phyloP scores from a whole-genome alignment of 2,797 vertebrate genomes.

The Sebastiscus albofasciatus region DNA sequence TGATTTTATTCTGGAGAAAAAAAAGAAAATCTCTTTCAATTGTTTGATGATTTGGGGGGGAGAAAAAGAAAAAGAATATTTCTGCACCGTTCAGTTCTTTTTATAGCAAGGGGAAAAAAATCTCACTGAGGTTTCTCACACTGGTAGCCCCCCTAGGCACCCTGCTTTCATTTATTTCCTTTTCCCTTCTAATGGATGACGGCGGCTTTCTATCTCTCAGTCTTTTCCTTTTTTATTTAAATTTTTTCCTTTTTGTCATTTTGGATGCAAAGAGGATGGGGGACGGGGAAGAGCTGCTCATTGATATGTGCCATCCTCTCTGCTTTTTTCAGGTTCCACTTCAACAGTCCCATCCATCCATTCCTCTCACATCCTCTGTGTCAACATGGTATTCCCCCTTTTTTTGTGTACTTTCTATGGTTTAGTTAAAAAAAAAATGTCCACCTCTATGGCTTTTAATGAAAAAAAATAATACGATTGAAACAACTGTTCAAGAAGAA shows the following conservation, averaged over 20 bases:
- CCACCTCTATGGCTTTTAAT: conserved; percentile 57
- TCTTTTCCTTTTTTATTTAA: conserved; percentile 37
- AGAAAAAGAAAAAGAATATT: conserved; percentile 72
- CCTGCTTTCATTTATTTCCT: conserved; percentile 63
- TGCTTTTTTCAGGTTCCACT: conserved; percentile 60
- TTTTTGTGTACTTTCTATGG: conserved; percentile 63
- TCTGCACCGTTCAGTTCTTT: conserved; percentile 85
- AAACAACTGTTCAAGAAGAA: conserved; percentile 66
- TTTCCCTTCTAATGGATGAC: conserved; percentile 70
- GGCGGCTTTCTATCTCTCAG: conserved; percentile 41
- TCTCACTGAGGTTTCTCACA: conserved; percentile 78
- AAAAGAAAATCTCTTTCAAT: conserved; percentile 80
- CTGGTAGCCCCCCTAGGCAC: conserved; percentile 67
- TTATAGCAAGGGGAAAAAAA: conserved; percentile 78
- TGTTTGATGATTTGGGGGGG: conserved; percentile 78
- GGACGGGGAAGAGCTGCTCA: conserved; percentile 54
- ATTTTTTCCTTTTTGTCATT: conserved; percentile 39
- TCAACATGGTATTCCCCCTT: conserved; percentile 43
- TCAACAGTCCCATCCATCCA: conserved; percentile 53
- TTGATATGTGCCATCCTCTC: conserved; percentile 80
- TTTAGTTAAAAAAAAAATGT: conserved; percentile 63
- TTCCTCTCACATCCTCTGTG: conserved; percentile 40
- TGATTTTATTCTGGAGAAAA: conserved; percentile 84
- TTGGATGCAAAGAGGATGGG: conserved; percentile 26
- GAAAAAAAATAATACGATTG: conserved; percentile 58